Conservation (phyloP, 1,140 invertebrate genomes). For the Zaprionus africanus region DNA sequence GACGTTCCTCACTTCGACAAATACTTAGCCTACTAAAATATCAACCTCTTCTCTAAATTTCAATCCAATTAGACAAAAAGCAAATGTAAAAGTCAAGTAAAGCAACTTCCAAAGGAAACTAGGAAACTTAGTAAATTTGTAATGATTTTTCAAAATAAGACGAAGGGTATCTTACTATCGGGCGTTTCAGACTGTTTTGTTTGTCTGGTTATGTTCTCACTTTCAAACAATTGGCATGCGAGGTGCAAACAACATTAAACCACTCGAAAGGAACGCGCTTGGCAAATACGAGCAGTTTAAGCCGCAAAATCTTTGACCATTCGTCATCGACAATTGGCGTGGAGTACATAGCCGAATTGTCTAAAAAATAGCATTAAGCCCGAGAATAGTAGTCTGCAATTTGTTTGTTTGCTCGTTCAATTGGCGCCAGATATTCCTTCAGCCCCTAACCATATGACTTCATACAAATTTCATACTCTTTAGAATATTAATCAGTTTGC, state of each 20-base stretch:
- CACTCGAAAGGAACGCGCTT: conserved; percentile 21
- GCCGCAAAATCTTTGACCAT: conserved; percentile 41
- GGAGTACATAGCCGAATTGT: background rate
- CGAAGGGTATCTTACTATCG: no score
- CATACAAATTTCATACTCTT: conserved; percentile 39
- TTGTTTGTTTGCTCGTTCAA: conserved; percentile 70
- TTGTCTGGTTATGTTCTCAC: conserved; percentile 33
- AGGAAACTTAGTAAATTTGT: no score
- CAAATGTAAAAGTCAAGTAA: no score
- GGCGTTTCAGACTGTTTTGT: background rate
- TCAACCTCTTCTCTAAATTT: no score
- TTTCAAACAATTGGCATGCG: conserved; percentile 57
- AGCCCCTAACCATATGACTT: conserved; percentile 44
- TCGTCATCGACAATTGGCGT: conserved; percentile 75
- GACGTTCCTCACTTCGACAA: no score
- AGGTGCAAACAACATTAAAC: conserved; percentile 45
- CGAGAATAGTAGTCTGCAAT: conserved; percentile 43
- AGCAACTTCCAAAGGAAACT: no score
- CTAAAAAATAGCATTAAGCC: conserved; percentile 32
- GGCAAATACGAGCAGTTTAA: conserved; percentile 25
- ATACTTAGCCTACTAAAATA: no score
- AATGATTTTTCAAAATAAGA: no score
- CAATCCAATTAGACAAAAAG: no score
- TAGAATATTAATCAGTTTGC: conserved; percentile 23
- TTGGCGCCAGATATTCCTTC: conserved; percentile 59